Base-by-base conservation (phyloP, 2,113 vertebrate genomes). In the Chionodraco myersi region DNA sequence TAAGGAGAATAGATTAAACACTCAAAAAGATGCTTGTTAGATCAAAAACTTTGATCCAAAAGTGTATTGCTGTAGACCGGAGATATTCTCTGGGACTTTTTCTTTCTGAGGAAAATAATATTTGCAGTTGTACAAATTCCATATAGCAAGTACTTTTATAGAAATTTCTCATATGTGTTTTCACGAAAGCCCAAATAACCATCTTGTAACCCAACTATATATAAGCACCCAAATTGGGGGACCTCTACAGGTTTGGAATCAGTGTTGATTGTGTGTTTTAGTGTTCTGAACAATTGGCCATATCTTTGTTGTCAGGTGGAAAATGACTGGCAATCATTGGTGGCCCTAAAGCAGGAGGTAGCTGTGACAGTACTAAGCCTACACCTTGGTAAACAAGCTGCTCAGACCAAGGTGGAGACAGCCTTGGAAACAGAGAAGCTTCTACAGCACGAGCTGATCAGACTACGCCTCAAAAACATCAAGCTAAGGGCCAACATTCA, bases 381-480 rank as follows among this genome's bases (percentile, higher is more conserved):
- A 2, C 64, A 75, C 7, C 68, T 84, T 56, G 90, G 86, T 30
- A 72, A 88, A 86, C 59, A 87, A 18, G 70, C 82, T 2, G 95
- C 94, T 0, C 73, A 75, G 59, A 68, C 68, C n/a, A 87, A 92
- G 64, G 90, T 86, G 58, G 94, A 93, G 10, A 82, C 82, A 9
- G 74, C 93, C 34, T 92, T 95, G 75, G 85, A 63, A 0, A 36
- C 76, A 0, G 96, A 96, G 88, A 78, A 90, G 48, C 89, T 63
- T 0, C 93, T 80, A n/a, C 95, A 97, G 70, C 73, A 84, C 0
- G 54, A 93, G 54, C 82, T 93, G 66, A 65, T 57, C 23, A 66
- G 68, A 59, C 87, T 92, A 48, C 86, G 94, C 1, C 83, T 95
- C 2, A 92, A 95, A 77, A 95, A 96, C 64, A 92, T 96, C 83